These are phyloP conservation scores for Columba janthina DNA, from an alignment of 2,113 vertebrate species.

Conservation along the genomic window DNA sequence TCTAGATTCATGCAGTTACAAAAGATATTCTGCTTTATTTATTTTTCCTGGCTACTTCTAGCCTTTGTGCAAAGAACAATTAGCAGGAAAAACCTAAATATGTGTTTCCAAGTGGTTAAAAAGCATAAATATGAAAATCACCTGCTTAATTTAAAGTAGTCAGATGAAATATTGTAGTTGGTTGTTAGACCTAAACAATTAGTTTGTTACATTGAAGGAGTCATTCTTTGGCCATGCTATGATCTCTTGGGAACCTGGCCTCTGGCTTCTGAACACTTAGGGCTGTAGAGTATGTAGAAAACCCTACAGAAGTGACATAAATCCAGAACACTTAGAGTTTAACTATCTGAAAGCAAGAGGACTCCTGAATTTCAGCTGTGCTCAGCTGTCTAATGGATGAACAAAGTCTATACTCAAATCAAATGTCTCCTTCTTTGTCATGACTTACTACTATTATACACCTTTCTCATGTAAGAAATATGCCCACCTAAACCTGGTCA, in stretches of 20 bases:
- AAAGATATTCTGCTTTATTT: neutral
- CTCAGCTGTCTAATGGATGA: neutral
- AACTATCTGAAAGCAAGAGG: neutral
- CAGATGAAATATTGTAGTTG: neutral
- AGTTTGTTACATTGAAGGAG: neutral
- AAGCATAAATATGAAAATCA: neutral
- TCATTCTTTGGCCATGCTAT: neutral
- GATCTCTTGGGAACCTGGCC: neutral
- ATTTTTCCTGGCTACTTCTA: neutral
- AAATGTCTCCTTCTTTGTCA: neutral
- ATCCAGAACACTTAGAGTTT: neutral
- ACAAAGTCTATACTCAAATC: neutral
- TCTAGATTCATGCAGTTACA: neutral
- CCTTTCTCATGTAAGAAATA: neutral
- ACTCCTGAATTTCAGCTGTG: neutral
- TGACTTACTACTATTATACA: neutral
- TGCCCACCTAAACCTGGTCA: rapidly evolving
- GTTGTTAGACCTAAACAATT: neutral
- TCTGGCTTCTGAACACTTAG: neutral
- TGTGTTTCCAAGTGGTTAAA: neutral
- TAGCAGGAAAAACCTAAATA: neutral
- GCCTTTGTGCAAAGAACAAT: neutral
- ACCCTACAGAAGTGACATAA: neutral
- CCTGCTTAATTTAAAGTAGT: neutral
- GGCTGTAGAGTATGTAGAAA: neutral